Percentiles rank a stretch among this genome's conserved stretches.
phyloP scores from a whole-genome alignment of 2,797 vertebrate species.

The Notolabrus celidotus region DNA sequence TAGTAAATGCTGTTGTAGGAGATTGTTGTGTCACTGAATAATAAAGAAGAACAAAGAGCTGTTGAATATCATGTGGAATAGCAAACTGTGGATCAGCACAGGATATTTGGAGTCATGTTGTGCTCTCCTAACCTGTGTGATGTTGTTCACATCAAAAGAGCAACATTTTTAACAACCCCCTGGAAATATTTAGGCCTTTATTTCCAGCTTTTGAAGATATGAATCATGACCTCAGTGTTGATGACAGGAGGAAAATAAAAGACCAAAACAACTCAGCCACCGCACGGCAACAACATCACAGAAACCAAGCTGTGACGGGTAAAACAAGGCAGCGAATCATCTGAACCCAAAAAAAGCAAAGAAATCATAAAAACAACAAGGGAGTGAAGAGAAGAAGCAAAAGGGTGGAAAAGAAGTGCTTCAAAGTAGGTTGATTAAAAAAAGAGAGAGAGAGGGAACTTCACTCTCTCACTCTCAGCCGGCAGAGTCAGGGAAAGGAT shows the following conservation, averaged over 20 bases:
- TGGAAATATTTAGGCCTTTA: not conserved
- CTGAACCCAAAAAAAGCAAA: not conserved
- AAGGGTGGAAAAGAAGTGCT: not conserved
- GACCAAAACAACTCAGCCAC: not conserved
- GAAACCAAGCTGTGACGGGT: not conserved
- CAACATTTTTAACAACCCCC: not conserved
- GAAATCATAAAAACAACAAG: not conserved
- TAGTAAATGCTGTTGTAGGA: too few species aligned
- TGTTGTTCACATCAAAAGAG: not conserved
- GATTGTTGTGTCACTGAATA: too few species aligned
- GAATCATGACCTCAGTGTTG: constrained; percentile 13
- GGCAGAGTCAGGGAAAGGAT: constrained; percentile 33
- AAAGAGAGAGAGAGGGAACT: constrained; percentile 11
- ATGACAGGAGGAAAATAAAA: constrained; percentile 7
- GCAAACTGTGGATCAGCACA: too few species aligned
- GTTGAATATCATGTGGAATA: too few species aligned
- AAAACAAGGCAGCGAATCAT: not conserved
- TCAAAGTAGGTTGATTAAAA: constrained; percentile 17
- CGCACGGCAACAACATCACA: not conserved
- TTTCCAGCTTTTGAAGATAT: not conserved
- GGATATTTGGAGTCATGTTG: too few species aligned
- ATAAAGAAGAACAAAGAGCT: too few species aligned
- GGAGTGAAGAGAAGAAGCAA: not conserved
- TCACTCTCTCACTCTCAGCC: constrained; percentile 31
- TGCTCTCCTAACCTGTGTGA: too few species aligned